A percentile compares a stretch with the other conserved stretches of the same genome.
Evolutionary conservation across 2,797 vertebrate species (phyloP).

Genomic region (Acipenser transmontanus): DNA sequence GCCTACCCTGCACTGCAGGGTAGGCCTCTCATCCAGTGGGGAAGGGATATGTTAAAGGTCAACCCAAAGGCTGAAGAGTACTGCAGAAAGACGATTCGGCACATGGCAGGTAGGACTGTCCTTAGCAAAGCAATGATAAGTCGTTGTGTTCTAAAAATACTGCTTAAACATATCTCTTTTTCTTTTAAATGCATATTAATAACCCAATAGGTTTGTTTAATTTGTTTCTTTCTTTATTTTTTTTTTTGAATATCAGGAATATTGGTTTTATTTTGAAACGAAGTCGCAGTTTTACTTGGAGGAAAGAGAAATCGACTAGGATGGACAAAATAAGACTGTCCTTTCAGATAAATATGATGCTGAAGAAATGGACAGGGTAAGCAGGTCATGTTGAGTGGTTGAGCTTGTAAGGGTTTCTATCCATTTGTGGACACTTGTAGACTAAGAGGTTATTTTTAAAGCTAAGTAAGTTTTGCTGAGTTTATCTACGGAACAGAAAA

Average conservation of each 20-base stretch:
- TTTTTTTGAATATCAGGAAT: slow-evolving; percentile 80
- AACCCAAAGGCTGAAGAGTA: slow-evolving; percentile 84
- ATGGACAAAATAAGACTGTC: slow-evolving; percentile 65
- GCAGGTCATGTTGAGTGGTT: background rate
- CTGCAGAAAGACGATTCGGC: slow-evolving; percentile 88
- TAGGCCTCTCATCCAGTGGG: slow-evolving; percentile 79
- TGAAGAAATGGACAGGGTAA: slow-evolving; percentile 85
- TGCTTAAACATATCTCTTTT: background rate
- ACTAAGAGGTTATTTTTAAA: no score
- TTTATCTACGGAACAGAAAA: no score
- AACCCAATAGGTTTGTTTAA: background rate
- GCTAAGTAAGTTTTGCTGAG: no score
- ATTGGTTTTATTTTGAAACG: slow-evolving; percentile 97
- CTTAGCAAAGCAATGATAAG: background rate
- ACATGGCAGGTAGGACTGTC: slow-evolving; percentile 76
- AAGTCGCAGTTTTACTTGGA: slow-evolving; percentile 98
- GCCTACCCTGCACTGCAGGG: slow-evolving; percentile 84
- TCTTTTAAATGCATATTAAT: slow-evolving; percentile 2
- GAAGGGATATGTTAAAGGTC: slow-evolving; percentile 81
- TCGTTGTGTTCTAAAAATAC: background rate
- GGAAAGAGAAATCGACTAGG: slow-evolving; percentile 79
- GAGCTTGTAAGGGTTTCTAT: no score
- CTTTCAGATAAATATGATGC: slow-evolving; percentile 75
- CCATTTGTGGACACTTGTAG: no score
- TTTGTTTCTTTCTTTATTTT: slow-evolving; percentile 2